These are phyloP conservation scores for Criorhina ranunculi DNA, from an alignment of 2,888 invertebrate genomes.

Conservation along the genomic window DNA sequence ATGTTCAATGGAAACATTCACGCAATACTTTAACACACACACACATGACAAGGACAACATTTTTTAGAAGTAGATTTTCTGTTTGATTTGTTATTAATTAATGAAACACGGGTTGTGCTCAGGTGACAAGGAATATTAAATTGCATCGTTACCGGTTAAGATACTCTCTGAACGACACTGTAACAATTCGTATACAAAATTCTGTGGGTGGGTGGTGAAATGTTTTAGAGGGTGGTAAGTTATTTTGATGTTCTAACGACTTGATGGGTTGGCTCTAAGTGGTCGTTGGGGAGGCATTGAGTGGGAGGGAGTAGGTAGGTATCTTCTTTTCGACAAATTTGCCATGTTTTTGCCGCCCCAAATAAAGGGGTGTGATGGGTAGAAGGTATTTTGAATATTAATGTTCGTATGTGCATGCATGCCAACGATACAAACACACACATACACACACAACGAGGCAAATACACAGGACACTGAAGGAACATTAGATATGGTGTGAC, in stretches of 20 bases:
- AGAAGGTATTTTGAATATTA: conserved; percentile 38
- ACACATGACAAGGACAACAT: neutral
- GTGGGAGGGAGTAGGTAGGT: neutral
- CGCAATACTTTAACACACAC: neutral
- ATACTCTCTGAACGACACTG: neutral
- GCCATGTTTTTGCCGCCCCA: neutral
- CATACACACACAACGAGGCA: neutral
- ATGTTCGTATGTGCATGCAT: neutral
- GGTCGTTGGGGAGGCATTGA: conserved; percentile 6
- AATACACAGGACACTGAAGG: neutral
- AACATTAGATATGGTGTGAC: conserved; percentile 48
- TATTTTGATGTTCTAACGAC: conserved; percentile 59
- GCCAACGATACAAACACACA: neutral
- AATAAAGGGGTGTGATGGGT: neutral
- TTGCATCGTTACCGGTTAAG: conserved; percentile 9
- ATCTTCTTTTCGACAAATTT: conserved; percentile 39
- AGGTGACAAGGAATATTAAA: conserved; percentile 28
- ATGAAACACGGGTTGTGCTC: conserved; percentile 18
- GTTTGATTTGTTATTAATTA: conserved; percentile 35
- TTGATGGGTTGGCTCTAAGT: conserved; percentile 53
- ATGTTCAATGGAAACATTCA: neutral
- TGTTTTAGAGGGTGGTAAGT: conserved; percentile 11
- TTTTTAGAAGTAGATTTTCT: neutral
- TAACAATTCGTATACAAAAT: neutral
- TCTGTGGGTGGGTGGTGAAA: neutral